Evolutionary conservation across 2,888 invertebrate species (phyloP), one percentile per base, ranked within the genome.

Genomic region (Charanyca ferruginea): DNA sequence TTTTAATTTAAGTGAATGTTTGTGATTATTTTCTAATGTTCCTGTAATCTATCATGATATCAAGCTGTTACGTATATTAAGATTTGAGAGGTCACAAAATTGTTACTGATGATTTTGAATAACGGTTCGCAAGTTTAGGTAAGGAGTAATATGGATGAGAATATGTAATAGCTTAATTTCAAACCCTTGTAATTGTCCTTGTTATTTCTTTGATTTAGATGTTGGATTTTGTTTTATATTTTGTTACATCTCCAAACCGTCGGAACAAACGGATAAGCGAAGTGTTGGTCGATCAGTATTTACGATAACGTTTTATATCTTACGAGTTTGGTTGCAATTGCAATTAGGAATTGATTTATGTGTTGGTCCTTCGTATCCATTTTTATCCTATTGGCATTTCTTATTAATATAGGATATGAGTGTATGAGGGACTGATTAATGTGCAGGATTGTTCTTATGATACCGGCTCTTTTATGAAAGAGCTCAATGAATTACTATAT

Each of bases 301-400:
- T 77, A 76, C 67, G 80, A 81, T 72, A 69, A 79, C 11, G 80
- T 80, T 77, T 57, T 77, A 77, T 78, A 80, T 75, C 77, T 85
- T 85, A 83, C 11, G 83, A 85, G 86, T 88, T 90, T 83, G 89
- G 87, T 91, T 89, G 90, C 88, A 85, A 85, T 73, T 73, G 87
- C 88, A 89, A 89, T 82, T 87, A 85, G 83, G 87, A 85, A 86
- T 89, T 87, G 88, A 83, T 89, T 90, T 89, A 80, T 81, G 78
- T 83, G 86, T 89, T 85, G 90, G 87, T 88, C 87, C 88, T 90
- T 90, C 86, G 84, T 85, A 90, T 90, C 86, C 88, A 89, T 90
- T 85, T 76, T 83, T 87, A 85, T 86, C 89, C 89, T 91, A 88
- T 91, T 89, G 89, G 85, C 87, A 76, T 79, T 61, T 41, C 71